Evolutionary conservation across 1,140 invertebrate species (phyloP).

Genomic region (Drosophila tropicalis): DNA sequence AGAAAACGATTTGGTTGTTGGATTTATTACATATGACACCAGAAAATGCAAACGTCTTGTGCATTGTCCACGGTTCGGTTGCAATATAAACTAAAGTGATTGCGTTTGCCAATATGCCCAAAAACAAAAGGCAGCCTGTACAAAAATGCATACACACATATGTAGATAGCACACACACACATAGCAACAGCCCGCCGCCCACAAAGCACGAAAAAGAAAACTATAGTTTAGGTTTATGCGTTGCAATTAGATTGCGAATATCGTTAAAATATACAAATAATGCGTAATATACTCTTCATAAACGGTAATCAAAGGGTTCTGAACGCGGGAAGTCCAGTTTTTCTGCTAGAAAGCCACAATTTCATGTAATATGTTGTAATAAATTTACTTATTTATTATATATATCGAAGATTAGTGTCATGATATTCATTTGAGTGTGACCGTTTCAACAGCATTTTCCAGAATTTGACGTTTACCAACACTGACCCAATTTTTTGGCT

Average conservation of each 20-base stretch:
- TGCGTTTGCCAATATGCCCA: constrained; percentile 44
- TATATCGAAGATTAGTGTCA: too few relatives aligned
- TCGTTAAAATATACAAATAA: constrained; percentile 12
- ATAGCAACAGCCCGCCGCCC: constrained; percentile 15
- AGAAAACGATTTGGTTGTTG: too few relatives aligned
- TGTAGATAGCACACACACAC: constrained; percentile 25
- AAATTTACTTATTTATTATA: too few relatives aligned
- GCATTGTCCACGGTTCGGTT: constrained; percentile 52
- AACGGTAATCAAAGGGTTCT: too few relatives aligned
- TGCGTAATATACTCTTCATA: not conserved
- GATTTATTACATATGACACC: too few relatives aligned
- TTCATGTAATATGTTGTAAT: too few relatives aligned
- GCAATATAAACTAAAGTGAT: constrained; percentile 72
- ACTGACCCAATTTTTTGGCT: constrained; percentile 2
- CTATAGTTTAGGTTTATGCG: constrained; percentile 1
- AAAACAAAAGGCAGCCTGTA: constrained; percentile 66
- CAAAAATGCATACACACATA: constrained; percentile 47
- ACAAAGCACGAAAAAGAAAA: not conserved
- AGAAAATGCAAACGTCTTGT: too few relatives aligned
- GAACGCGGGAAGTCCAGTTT: too few relatives aligned
- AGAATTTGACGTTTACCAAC: not conserved
- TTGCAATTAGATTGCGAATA: constrained; percentile 1
- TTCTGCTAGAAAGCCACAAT: too few relatives aligned
- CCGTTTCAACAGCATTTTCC: not conserved
- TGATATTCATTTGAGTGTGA: too few relatives aligned